phyloP scores from a whole-genome alignment of 2,888 invertebrate genomes.

The Callinectes sapidus region DNA sequence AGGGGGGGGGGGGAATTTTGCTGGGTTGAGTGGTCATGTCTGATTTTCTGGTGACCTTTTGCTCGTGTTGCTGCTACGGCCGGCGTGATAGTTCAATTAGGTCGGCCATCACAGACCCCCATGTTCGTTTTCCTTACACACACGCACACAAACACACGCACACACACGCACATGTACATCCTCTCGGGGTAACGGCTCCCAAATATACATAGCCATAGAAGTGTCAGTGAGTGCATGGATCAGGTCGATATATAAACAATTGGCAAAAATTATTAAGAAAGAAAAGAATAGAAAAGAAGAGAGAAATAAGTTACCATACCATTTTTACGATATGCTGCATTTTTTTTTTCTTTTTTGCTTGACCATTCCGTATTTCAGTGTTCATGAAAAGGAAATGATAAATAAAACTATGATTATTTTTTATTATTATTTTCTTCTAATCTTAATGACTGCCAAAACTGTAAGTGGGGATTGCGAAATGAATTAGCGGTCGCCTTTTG shows the following conservation, averaged over 20 bases:
- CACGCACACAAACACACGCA: constrained; percentile 31
- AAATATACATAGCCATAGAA: too few species aligned
- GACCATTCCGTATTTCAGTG: too few species aligned
- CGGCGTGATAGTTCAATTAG: constrained; percentile 31
- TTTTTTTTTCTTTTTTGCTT: too few species aligned
- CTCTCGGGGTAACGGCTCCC: too few species aligned
- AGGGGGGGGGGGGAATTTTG: neutral
- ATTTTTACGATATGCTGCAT: too few species aligned
- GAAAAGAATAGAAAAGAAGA: too few species aligned
- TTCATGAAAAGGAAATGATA: too few species aligned
- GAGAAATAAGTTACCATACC: too few species aligned
- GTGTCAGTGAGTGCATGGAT: too few species aligned
- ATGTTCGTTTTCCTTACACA: neutral
- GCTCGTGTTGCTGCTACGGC: neutral
- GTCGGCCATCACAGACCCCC: neutral
- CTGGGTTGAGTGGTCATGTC: neutral
- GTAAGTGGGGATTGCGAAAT: neutral
- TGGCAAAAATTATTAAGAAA: too few species aligned
- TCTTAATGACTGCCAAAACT: neutral
- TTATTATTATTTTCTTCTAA: neutral
- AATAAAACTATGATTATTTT: neutral
- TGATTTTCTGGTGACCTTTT: neutral
- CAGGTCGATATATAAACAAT: too few species aligned
- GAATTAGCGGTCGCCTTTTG: too few species aligned
- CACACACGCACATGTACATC: constrained; percentile 30